These are phyloP conservation scores for Colossoma macropomum DNA, from an alignment of 2,113 vertebrate species.

Conservation along the genomic window DNA sequence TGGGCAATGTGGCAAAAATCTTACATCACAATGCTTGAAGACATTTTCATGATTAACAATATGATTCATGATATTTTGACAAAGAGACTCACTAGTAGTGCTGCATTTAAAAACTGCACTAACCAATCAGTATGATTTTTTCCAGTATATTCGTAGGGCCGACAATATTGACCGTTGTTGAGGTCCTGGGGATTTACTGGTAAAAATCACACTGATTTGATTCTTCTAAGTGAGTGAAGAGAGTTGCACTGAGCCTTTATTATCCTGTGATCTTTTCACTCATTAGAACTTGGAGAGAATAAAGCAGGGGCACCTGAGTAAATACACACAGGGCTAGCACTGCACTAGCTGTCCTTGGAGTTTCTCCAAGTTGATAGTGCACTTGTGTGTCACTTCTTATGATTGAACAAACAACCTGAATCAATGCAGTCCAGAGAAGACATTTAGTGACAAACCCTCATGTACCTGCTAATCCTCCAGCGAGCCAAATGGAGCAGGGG, in stretches of 20 bases:
- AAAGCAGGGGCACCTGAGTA: background rate
- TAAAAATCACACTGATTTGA: too few relatives aligned
- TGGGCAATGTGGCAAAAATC: too few relatives aligned
- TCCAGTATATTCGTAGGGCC: too few relatives aligned
- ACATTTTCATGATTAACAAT: too few relatives aligned
- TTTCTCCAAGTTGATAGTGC: background rate
- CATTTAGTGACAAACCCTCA: background rate
- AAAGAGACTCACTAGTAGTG: too few relatives aligned
- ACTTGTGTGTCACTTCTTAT: background rate
- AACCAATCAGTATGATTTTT: too few relatives aligned
- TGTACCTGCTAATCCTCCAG: slow-evolving; percentile 92
- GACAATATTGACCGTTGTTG: too few relatives aligned
- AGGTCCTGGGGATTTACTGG: too few relatives aligned
- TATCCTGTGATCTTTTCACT: background rate
- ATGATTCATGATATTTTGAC: too few relatives aligned
- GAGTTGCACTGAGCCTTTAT: background rate
- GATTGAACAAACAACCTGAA: background rate
- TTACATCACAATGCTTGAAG: too few relatives aligned
- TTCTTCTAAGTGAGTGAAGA: too few relatives aligned
- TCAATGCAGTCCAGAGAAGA: background rate
- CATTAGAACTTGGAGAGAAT: background rate
- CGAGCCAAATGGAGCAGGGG: slow-evolving; percentile 84
- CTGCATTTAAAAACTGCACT: too few relatives aligned
- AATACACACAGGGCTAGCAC: background rate
- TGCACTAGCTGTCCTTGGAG: background rate